phyloP scores from a whole-genome alignment of 2,113 vertebrate genomes.

The Rhineura floridana region DNA sequence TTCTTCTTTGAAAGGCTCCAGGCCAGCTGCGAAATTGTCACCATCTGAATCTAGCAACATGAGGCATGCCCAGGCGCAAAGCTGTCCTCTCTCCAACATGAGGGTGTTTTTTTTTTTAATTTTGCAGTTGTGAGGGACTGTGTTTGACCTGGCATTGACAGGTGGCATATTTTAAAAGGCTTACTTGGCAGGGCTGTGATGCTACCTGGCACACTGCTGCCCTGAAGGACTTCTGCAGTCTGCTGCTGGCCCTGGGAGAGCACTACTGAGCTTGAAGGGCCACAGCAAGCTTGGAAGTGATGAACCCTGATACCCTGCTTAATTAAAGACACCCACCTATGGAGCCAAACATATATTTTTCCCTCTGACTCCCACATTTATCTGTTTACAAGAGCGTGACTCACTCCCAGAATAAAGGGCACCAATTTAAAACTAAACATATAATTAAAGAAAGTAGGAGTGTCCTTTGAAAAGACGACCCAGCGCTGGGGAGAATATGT shows the following conservation, averaged over 20 bases:
- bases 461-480: constrained; percentile 71
- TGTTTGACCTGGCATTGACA: not conserved
- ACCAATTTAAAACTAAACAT: constrained; percentile 75
- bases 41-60: not conserved
- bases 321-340: constrained; percentile 73
- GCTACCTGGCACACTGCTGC: not conserved
- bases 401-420: constrained; percentile 72
- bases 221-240: not conserved
- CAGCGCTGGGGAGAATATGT: constrained; percentile 71
- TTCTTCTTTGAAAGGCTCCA: not conserved
- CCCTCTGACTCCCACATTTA: constrained; percentile 73
- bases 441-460: constrained; percentile 76
- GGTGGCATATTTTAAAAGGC: not conserved
- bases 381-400: constrained; percentile 72
- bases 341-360: constrained; percentile 67
- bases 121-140: constrained; percentile 28
- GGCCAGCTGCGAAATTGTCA: not conserved
- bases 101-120: constrained; percentile 3
- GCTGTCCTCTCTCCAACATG: constrained; percentile 18
- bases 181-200: not conserved
- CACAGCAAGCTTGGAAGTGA: constrained; percentile 44
- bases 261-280: not conserved
- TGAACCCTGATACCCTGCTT: constrained; percentile 57
- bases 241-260: not conserved
- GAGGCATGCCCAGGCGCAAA: not conserved